Evolutionary conservation across 2,797 vertebrate species (phyloP).

Genomic region (Spinibarbus caldwelli): DNA sequence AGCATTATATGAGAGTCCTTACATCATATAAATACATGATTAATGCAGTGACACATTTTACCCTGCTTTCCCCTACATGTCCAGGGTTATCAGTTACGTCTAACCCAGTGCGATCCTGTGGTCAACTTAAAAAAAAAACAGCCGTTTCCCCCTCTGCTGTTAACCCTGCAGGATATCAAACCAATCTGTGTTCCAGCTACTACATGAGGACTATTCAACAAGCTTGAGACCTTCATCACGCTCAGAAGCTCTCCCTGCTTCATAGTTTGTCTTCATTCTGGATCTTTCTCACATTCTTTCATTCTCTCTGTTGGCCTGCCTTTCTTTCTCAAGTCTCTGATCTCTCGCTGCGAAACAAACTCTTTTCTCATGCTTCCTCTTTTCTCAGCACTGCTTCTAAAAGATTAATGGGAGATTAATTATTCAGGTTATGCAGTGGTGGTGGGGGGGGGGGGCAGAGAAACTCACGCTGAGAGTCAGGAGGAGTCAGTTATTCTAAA

Average conservation of each 20-base stretch:
- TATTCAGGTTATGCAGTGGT: slow-evolving; percentile 69
- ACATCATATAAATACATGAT: not conserved
- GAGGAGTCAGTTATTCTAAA: slow-evolving; percentile 53
- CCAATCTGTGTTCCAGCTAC: slow-evolving; percentile 10
- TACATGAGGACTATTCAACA: slow-evolving; percentile 30
- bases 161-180: slow-evolving; percentile 22
- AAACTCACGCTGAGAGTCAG: slow-evolving; percentile 53
- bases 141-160: not conserved
- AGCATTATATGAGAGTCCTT: not conserved
- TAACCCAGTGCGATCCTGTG: not conserved
- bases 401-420: slow-evolving; percentile 78
- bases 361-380: slow-evolving; percentile 61
- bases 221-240: slow-evolving; percentile 12
- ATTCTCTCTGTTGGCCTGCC: slow-evolving; percentile 1
- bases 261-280: slow-evolving; percentile 34
- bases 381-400: slow-evolving; percentile 63
- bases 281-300: slow-evolving; percentile 3
- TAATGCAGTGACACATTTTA: not conserved
- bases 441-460: slow-evolving; percentile 26
- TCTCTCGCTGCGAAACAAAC: slow-evolving; percentile 58
- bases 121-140: not conserved
- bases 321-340: slow-evolving; percentile 27
- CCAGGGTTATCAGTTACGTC: not conserved
- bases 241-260: not conserved
- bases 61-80: too few relatives aligned